Evolutionary conservation across 2,888 invertebrate genomes (phyloP).

Genomic region (Magallana nippona): DNA sequence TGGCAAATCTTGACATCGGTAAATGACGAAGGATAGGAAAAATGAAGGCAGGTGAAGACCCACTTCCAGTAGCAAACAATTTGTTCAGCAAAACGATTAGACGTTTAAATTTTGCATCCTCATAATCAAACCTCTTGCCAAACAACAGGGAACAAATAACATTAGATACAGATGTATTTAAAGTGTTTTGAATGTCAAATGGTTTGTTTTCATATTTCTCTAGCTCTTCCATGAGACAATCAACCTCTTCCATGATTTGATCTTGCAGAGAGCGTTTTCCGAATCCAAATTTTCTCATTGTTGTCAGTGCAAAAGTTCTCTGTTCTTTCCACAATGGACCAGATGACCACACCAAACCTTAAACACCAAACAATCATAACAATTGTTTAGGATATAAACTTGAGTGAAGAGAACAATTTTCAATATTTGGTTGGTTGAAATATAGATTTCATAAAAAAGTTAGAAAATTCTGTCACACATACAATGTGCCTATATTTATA

Average conservation of each 20-base stretch:
- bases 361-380: too few relatives aligned
- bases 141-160: conserved; percentile 53
- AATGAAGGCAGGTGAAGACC: neutral
- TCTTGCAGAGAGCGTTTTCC: conserved; percentile 51
- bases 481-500: too few relatives aligned
- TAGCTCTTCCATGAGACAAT: conserved; percentile 48
- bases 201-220: conserved; percentile 15
- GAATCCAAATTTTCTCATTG: conserved; percentile 55
- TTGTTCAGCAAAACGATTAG: neutral
- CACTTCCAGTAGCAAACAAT: neutral
- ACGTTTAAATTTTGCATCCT: conserved; percentile 53
- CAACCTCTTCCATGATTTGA: conserved; percentile 53
- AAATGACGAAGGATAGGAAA: neutral
- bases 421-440: too few relatives aligned
- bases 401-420: too few relatives aligned
- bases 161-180: conserved; percentile 50
- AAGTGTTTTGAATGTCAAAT: conserved; percentile 42
- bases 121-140: conserved; percentile 51
- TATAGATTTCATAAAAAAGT: too few relatives aligned
- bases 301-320: conserved; percentile 49
- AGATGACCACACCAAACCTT: conserved; percentile 10
- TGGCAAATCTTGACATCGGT: too few relatives aligned
- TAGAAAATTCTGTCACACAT: too few relatives aligned
- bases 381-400: too few relatives aligned
- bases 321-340: conserved; percentile 54